A percentile compares a stretch with the other conserved stretches of the same genome.
Conservation (phyloP, 64 coral and sea anemone genomes). For the Stichodactyla helianthus region DNA sequence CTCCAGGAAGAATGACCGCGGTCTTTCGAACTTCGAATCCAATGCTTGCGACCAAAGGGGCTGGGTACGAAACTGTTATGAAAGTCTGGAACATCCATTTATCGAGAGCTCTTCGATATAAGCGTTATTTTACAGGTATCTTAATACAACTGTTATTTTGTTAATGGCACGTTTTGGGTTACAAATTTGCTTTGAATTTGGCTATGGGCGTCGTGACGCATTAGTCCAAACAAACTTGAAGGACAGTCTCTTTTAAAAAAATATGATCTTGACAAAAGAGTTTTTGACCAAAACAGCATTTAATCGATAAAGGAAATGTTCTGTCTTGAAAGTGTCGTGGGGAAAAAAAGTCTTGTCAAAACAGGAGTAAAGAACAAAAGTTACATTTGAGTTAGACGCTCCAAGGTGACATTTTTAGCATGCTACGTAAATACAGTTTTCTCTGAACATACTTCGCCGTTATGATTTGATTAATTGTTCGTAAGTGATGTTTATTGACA, state of each 20-base stretch:
- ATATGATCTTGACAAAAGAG: neutral
- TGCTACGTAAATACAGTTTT: neutral
- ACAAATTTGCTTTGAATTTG: neutral
- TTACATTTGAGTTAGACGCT: neutral
- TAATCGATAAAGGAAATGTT: slow-evolving; percentile 3
- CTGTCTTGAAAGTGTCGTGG: neutral
- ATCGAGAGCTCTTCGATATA: neutral
- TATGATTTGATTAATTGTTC: neutral
- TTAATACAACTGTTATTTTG: neutral
- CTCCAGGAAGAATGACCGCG: no score
- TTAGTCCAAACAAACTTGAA: neutral
- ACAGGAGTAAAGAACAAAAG: neutral
- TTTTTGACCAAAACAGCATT: neutral
- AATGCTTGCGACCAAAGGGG: neutral
- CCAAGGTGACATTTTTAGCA: neutral
- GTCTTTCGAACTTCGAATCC: no score
- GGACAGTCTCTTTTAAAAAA: neutral
- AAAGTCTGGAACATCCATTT: neutral
- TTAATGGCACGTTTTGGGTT: neutral
- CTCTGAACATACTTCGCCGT: neutral
- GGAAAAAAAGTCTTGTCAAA: neutral
- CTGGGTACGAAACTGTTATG: no score
- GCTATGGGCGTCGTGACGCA: neutral
- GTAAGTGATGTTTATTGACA: neutral
- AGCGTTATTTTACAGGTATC: neutral